These are phyloP conservation scores for Drosophila conformis DNA, from an alignment of 2,888 invertebrate genomes.

Conservation along the genomic window DNA sequence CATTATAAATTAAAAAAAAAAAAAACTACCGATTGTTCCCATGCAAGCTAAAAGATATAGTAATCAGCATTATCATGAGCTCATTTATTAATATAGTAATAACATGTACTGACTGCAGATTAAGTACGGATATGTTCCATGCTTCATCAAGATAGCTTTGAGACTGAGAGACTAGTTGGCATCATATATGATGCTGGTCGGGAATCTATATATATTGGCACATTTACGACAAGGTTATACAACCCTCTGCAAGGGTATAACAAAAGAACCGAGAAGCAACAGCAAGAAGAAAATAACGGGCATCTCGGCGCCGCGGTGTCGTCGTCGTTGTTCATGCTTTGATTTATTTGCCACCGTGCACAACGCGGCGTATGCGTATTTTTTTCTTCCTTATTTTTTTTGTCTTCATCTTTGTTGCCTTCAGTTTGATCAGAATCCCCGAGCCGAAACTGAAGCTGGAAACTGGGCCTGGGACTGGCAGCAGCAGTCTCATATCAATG, in stretches of 20 bases:
- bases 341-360: slow-evolving; percentile 69
- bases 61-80: not conserved
- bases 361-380: slow-evolving; percentile 75
- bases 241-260: not conserved
- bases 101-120: not conserved
- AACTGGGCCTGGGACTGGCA: slow-evolving; percentile 2
- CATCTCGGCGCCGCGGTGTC: slow-evolving; percentile 58
- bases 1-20: not conserved
- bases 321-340: slow-evolving; percentile 52
- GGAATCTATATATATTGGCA: not conserved
- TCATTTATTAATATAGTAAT: no score
- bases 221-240: not conserved
- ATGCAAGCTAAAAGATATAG: not conserved
- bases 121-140: no score
- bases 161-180: not conserved
- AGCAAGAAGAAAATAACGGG: slow-evolving; percentile 23
- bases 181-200: not conserved
- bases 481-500: slow-evolving; percentile 65
- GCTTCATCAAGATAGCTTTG: not conserved
- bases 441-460: slow-evolving; percentile 2
- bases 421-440: slow-evolving; percentile 15
- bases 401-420: slow-evolving; percentile 2
- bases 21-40: not conserved
- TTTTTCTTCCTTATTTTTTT: slow-evolving; percentile 3
- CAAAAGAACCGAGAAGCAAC: slow-evolving; percentile 2